Percentiles rank a stretch among this genome's conserved stretches.
Conservation (phyloP, 2,888 invertebrate species). For the Camptogramma bilineatum region DNA sequence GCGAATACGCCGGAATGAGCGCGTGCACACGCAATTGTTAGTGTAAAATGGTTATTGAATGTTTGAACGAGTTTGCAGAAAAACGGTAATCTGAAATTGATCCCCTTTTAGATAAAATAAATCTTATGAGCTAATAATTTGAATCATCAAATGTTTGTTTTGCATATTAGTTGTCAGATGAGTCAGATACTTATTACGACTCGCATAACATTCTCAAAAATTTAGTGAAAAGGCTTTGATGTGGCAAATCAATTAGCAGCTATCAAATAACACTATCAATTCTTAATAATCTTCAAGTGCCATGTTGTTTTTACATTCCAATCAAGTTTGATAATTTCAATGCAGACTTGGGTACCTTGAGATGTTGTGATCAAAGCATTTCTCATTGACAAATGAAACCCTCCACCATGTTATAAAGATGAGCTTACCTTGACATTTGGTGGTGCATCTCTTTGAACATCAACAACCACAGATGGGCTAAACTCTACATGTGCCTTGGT, state of each 20-base stretch:
- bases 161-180: neutral
- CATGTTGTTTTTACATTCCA: neutral
- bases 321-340: conserved; percentile 7
- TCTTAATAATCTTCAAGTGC: neutral
- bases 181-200: neutral
- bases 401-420: conserved; percentile 2
- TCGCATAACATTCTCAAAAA: conserved; percentile 1
- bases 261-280: conserved; percentile 13
- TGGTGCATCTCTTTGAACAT: conserved; percentile 83
- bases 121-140: neutral
- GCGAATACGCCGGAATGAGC: no score
- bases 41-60: no score
- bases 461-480: conserved; percentile 87
- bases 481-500: conserved; percentile 88
- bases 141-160: neutral
- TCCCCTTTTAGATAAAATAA: neutral
- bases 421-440: conserved; percentile 75
- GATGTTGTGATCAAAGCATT: conserved; percentile 1
- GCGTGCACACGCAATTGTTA: no score
- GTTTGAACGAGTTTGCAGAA: no score
- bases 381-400: neutral
- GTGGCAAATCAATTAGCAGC: neutral
- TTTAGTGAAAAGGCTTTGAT: neutral
- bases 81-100: no score
- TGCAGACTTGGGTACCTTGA: conserved; percentile 13